Conservation (phyloP, 2,113 vertebrate species). For the human (Homo sapiens) region DNA sequence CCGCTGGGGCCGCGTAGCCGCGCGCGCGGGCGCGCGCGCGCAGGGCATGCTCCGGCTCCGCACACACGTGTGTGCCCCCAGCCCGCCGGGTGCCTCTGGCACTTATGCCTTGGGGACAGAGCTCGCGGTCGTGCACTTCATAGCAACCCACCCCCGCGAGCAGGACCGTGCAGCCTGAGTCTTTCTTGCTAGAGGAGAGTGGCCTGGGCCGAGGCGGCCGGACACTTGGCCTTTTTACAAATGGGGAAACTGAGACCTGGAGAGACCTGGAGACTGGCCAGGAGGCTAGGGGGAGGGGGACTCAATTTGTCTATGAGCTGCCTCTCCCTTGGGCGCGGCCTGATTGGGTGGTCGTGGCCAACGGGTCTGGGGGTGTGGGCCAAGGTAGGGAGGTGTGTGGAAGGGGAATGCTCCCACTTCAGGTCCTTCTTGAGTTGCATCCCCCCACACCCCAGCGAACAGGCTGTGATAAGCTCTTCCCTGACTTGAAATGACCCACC, state of each 20-base stretch:
- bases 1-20: not conserved
- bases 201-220: not conserved
- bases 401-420: not conserved
- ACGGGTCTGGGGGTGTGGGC: not conserved
- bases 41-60: not conserved
- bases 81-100: not conserved
- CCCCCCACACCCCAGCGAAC: not conserved
- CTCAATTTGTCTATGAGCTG: not conserved
- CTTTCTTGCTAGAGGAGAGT: not conserved
- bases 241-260: slow-evolving; percentile 36
- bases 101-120: not conserved
- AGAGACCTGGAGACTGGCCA: not conserved
- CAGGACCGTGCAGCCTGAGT: not conserved
- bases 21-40: not conserved
- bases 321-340: not conserved
- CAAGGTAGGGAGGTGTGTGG: not conserved
- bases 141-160: not conserved
- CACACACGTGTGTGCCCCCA: slow-evolving; percentile 45
- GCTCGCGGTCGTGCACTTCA: not conserved
- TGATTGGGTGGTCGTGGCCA: not conserved
- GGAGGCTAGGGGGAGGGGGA: not conserved
- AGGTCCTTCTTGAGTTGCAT: not conserved
- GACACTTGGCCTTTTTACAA: not conserved
- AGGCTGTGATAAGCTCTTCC: not conserved
- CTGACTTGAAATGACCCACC: not conserved